These are phyloP conservation scores for Podarcis siculus DNA, from an alignment of 2,797 vertebrate species.

Conservation along the genomic window DNA sequence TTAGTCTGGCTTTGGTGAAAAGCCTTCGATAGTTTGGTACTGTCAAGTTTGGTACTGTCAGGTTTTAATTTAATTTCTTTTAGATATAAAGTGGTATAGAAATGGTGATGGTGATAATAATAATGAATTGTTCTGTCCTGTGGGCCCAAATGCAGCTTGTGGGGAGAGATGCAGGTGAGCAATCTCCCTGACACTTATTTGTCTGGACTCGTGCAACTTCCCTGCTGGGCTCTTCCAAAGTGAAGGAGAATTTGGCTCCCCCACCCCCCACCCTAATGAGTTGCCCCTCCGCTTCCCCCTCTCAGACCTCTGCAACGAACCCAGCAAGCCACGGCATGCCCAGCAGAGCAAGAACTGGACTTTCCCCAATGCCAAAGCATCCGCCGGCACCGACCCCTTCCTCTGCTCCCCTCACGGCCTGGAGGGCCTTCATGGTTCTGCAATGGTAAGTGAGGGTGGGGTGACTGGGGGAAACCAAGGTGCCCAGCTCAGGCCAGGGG, in stretches of 20 bases:
- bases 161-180: too few species aligned
- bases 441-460: slow-evolving; percentile 71
- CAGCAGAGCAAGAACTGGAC: slow-evolving; percentile 91
- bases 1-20: too few species aligned
- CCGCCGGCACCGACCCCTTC: slow-evolving; percentile 84
- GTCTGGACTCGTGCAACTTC: background rate
- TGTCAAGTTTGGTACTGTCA: too few species aligned
- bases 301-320: slow-evolving; percentile 77
- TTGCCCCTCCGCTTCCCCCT: background rate
- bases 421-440: slow-evolving; percentile 76
- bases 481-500: too few species aligned
- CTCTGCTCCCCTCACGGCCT: slow-evolving; percentile 84
- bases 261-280: background rate
- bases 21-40: too few species aligned
- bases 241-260: background rate
- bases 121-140: background rate
- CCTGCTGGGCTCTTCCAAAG: background rate
- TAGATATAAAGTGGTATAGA: too few species aligned
- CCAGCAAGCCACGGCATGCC: slow-evolving; percentile 78
- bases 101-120: too few species aligned
- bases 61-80: too few species aligned
- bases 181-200: background rate
- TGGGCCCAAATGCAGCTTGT: too few species aligned
- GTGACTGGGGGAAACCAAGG: background rate
- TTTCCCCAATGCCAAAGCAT: slow-evolving; percentile 91